Evolutionary conservation across 2,888 invertebrate species (phyloP).

Genomic region (Drosophila borealis): DNA sequence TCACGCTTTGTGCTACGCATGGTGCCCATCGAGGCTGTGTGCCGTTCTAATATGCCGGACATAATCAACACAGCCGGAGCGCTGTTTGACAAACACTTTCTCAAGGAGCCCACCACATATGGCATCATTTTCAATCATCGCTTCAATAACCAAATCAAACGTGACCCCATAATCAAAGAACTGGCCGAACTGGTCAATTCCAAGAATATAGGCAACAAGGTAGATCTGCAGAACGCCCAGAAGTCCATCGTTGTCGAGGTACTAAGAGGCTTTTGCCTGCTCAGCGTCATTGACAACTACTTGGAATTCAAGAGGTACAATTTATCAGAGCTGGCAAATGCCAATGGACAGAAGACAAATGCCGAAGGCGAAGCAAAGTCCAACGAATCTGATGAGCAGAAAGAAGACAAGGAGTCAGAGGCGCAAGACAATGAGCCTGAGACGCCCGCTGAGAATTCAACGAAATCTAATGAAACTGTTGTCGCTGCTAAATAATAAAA

Average conservation of each 20-base stretch:
- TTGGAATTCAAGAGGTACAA: conserved; percentile 93
- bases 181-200: conserved; percentile 90
- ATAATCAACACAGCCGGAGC: conserved; percentile 88
- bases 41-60: conserved; percentile 92
- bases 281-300: conserved; percentile 93
- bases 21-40: conserved; percentile 92
- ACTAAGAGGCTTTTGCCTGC: conserved; percentile 91
- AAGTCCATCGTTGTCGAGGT: conserved; percentile 93
- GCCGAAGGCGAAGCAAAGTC: conserved; percentile 19
- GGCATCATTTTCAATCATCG: conserved; percentile 92
- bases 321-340: conserved; percentile 87
- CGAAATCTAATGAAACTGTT: conserved; percentile 20
- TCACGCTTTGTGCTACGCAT: conserved; percentile 92
- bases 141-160: conserved; percentile 90
- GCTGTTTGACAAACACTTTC: conserved; percentile 91
- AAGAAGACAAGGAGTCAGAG: conserved; percentile 17
- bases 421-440: conserved; percentile 3
- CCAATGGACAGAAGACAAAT: conserved; percentile 45
- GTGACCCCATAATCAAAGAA: conserved; percentile 90
- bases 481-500: conserved; percentile 42
- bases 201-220: conserved; percentile 90
- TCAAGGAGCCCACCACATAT: conserved; percentile 90
- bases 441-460: conserved; percentile 2
- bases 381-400: conserved; percentile 26
- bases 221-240: conserved; percentile 91